Evolutionary conservation across 1,140 invertebrate genomes (phyloP), one percentile per base, ranked within the genome.

Genomic region (Aphelenchoides avenae): DNA sequence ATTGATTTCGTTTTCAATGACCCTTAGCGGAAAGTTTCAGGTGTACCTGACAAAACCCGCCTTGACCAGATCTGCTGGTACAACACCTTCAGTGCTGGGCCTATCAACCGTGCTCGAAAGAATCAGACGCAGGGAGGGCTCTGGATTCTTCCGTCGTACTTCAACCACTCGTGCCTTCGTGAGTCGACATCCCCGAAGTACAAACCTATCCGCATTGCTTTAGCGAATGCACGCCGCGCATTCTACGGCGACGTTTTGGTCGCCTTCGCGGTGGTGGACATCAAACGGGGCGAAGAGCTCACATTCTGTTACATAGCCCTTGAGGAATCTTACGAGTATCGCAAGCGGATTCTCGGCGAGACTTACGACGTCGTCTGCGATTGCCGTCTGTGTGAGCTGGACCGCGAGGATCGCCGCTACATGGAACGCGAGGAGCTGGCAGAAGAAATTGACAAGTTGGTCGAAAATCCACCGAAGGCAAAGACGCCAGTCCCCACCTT

Each of bases 221-320:
- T 13, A 46, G 43, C 26, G 15, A 46, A 46, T 13, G 27, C 43
- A 30, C n/a, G 5, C 26, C 43, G 43, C n/a, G 3, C n/a, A 34
- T 46, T 46, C 26, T 46, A 20, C 34, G 43, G 43, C 15, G 43
- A 46, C 24, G 43, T 46, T n/a, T 29, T 46, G 43, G 26, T 15
- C 11, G 24, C 34, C 3, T 26, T 4, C 24, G 3, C 43, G 18
- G 15, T 46, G n/a, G 15, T n/a, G 18, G 43, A 46, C 24, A 30
- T 46, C 26, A 46, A 46, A 27, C 29, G 34, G 13, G n/a, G 26
- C 34, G 43, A 46, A 15, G 43, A 46, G 26, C 29, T 46, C 24
- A 46, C 43, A 46, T 26, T 20, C n/a, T 11, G 24, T 24, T 46
- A 46, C n/a, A n/a, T n/a, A n/a, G n/a, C n/a, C n/a, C n/a, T n/a